phyloP scores from a whole-genome alignment of 1,140 invertebrate species.

The Adelges cooleyi region DNA sequence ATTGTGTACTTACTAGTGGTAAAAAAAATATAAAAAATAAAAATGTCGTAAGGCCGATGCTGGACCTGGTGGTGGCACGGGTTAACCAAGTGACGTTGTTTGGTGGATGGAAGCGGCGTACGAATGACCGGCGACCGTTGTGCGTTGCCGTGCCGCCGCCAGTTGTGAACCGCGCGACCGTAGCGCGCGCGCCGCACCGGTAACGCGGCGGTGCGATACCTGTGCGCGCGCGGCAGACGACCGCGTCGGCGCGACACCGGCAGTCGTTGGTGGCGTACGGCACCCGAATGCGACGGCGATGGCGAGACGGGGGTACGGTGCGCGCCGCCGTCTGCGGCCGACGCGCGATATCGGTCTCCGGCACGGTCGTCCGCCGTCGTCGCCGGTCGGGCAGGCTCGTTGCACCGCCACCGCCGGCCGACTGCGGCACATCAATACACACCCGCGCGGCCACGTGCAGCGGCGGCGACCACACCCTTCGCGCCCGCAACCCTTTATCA shows the following conservation, averaged over 20 bases:
- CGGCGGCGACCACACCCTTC: slow-evolving; percentile 25
- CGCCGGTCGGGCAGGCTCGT: background rate
- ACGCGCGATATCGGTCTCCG: background rate
- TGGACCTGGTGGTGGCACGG: too few species aligned
- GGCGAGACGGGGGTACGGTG: background rate
- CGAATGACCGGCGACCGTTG: slow-evolving; percentile 18
- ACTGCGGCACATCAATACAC: slow-evolving; percentile 10
- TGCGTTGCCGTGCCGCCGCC: background rate
- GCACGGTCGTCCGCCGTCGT: background rate
- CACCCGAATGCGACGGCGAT: background rate
- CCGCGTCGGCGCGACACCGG: background rate
- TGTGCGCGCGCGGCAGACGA: slow-evolving; percentile 3
- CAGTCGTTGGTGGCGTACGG: background rate
- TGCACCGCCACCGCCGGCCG: background rate
- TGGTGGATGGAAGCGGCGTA: background rate
- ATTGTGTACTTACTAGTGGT: too few species aligned
- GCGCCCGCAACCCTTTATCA: slow-evolving; percentile 15
- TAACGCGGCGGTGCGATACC: slow-evolving; percentile 10
- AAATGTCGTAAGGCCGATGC: too few species aligned
- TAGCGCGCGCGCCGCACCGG: background rate
- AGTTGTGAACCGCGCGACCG: background rate
- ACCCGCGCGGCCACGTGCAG: slow-evolving; percentile 17
- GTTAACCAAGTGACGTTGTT: background rate
- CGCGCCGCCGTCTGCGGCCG: background rate
- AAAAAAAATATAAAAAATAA: too few species aligned